Conservation (phyloP, 23 tunicate species). For the Styela clava region DNA sequence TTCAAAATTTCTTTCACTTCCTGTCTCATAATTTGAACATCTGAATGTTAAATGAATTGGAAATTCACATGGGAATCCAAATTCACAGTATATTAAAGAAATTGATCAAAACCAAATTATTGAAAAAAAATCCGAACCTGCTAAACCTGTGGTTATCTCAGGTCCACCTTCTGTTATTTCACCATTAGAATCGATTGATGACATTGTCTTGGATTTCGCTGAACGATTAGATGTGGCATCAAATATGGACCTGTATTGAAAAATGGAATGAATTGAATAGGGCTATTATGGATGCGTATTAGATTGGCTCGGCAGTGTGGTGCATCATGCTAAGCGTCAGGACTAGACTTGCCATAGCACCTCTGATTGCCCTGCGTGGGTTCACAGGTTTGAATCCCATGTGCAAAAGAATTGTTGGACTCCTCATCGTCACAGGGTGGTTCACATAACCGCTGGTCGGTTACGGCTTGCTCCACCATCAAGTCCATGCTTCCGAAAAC, state of each 20-base stretch:
- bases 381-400: no score
- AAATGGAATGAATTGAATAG: no score
- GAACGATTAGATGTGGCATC: conserved; percentile 65
- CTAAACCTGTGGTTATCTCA: conserved; percentile 58
- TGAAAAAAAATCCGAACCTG: conserved; percentile 24
- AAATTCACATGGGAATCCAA: background rate
- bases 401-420: no score
- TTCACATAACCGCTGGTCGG: no score
- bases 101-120: background rate
- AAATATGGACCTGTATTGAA: conserved; percentile 52
- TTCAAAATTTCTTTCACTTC: conserved; percentile 75
- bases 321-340: no score
- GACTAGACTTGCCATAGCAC: no score
- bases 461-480: no score
- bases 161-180: conserved; percentile 81
- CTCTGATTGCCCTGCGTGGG: no score
- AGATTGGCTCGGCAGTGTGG: no score
- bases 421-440: no score
- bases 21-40: conserved; percentile 74
- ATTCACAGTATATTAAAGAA: background rate
- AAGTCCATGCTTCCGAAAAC: no score
- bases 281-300: no score
- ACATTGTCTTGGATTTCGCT: conserved; percentile 50
- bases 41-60: conserved; percentile 15
- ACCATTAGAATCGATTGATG: conserved; percentile 81